Conservation (phyloP, 2,113 vertebrate genomes). For the Tychaedon coryphoeus region DNA sequence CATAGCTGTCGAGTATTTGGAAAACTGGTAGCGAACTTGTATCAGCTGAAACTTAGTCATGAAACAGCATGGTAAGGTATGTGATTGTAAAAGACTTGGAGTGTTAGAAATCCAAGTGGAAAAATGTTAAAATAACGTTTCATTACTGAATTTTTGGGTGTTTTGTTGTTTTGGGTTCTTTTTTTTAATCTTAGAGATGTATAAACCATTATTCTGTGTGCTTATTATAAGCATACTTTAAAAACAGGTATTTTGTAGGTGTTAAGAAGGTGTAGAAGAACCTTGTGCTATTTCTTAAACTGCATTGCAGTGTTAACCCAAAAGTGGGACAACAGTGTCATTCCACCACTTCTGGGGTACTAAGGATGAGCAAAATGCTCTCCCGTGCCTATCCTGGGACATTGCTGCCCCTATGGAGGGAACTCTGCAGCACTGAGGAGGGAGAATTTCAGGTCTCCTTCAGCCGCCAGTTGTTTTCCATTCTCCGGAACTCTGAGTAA, state of each 20-base stretch:
- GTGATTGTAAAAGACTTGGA: not conserved
- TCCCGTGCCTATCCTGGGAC: fast-evolving
- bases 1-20: not conserved
- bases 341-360: fast-evolving
- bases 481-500: fast-evolving
- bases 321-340: not conserved
- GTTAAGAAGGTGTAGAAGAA: not conserved
- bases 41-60: not conserved
- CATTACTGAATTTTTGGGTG: not conserved
- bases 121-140: not conserved
- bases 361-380: fast-evolving
- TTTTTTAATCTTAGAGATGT: not conserved
- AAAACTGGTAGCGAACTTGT: not conserved
- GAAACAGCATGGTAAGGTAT: not conserved
- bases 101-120: not conserved
- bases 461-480: fast-evolving
- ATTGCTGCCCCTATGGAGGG: fast-evolving
- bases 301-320: fast-evolving
- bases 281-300: not conserved
- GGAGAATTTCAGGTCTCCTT: no score
- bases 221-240: not conserved
- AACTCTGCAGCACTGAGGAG: fast-evolving
- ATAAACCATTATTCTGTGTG: not conserved
- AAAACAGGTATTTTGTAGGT: not conserved
- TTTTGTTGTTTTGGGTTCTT: not conserved